These are phyloP conservation scores for Chironomus riparius DNA, from an alignment of 2,888 invertebrate genomes.

Conservation along the genomic window DNA sequence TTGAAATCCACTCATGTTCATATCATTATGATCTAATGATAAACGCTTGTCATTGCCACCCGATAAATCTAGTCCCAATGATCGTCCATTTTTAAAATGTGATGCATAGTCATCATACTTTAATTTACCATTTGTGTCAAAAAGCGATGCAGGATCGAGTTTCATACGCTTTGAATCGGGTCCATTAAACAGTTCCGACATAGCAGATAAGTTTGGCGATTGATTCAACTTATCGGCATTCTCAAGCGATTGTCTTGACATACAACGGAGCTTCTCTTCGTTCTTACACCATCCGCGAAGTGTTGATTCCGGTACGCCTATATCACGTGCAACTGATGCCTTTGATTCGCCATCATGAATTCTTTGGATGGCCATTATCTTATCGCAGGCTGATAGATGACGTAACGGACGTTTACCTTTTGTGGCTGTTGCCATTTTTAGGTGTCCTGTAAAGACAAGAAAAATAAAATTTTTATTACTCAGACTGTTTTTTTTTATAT, in stretches of 20 bases:
- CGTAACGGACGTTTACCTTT: slow-evolving; percentile 72
- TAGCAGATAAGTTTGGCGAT: slow-evolving; percentile 33
- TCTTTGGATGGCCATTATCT: slow-evolving; percentile 70
- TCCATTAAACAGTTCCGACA: slow-evolving; percentile 33
- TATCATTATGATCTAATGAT: slow-evolving; percentile 30
- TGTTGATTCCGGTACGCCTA: slow-evolving; percentile 79
- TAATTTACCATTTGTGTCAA: slow-evolving; percentile 34
- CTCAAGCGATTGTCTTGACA: slow-evolving; percentile 56
- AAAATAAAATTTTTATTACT: not conserved
- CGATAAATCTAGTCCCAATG: slow-evolving; percentile 38
- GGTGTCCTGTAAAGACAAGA: slow-evolving; percentile 7
- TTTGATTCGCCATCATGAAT: slow-evolving; percentile 80
- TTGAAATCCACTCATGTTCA: slow-evolving; percentile 37
- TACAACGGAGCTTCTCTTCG: slow-evolving; percentile 64
- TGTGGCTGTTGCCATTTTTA: slow-evolving; percentile 37
- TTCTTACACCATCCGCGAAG: slow-evolving; percentile 83
- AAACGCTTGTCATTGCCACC: slow-evolving; percentile 35
- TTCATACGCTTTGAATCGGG: slow-evolving; percentile 41
- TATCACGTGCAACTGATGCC: slow-evolving; percentile 75
- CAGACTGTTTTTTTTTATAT: too few relatives aligned
- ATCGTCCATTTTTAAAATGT: slow-evolving; percentile 36
- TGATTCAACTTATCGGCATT: slow-evolving; percentile 36
- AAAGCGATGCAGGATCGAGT: slow-evolving; percentile 36
- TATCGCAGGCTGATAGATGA: slow-evolving; percentile 66
- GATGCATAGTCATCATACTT: slow-evolving; percentile 39